phyloP scores from a whole-genome alignment of 2,888 invertebrate species.

The Cephalotes varians region DNA sequence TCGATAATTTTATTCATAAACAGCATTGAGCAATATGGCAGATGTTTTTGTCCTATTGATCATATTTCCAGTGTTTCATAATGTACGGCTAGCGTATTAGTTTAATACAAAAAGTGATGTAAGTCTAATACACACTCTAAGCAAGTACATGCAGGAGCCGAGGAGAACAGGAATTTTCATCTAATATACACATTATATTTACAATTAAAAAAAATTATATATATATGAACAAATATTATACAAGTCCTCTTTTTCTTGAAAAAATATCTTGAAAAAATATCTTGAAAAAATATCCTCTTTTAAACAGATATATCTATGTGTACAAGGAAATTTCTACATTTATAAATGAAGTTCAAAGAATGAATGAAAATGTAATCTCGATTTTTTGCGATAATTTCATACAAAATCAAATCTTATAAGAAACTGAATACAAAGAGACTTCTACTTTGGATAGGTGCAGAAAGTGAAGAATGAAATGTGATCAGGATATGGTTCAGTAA shows the following conservation, averaged over 20 bases:
- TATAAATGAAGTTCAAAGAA: not conserved
- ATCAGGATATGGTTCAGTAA: slow-evolving; percentile 14
- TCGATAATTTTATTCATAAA: slow-evolving; percentile 59
- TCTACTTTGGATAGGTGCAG: slow-evolving; percentile 2
- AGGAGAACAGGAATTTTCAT: slow-evolving; percentile 60
- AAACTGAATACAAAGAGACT: not conserved
- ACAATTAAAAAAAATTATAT: not conserved
- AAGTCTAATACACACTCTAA: slow-evolving; percentile 85
- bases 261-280: not conserved
- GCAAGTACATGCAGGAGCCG: slow-evolving; percentile 81
- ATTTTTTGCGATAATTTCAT: slow-evolving; percentile 15
- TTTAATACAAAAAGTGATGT: slow-evolving; percentile 77
- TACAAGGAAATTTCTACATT: not conserved
- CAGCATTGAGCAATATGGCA: slow-evolving; percentile 62
- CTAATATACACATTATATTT: slow-evolving; percentile 5
- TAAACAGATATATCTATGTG: not conserved
- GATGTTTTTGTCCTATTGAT: slow-evolving; percentile 61
- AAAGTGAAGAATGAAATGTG: slow-evolving; percentile 10
- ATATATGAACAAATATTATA: not conserved
- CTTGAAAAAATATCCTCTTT: not conserved
- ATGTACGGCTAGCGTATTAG: slow-evolving; percentile 70
- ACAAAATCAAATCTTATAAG: not conserved
- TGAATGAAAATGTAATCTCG: not conserved
- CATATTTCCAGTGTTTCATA: slow-evolving; percentile 52
- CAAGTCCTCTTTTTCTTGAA: not conserved